These are phyloP conservation scores for Criorhina ranunculi DNA, from an alignment of 2,888 invertebrate species.

Conservation along the genomic window DNA sequence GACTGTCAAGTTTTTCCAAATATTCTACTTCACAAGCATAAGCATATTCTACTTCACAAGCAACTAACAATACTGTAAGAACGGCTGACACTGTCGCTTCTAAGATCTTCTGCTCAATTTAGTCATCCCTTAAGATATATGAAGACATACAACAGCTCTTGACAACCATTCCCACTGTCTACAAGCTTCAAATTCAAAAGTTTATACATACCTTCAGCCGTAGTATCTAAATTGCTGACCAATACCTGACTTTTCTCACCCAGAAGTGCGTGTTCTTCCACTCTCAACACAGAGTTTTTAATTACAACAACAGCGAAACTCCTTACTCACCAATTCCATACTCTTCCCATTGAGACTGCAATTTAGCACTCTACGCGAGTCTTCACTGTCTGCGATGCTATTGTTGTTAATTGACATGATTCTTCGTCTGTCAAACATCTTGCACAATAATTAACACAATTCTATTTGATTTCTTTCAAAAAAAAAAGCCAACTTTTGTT, in stretches of 20 bases:
- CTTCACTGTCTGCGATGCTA: constrained; percentile 26
- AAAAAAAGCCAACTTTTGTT: neutral
- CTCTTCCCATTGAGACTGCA: constrained; percentile 8
- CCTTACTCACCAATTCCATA: constrained; percentile 47
- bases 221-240: neutral
- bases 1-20: too few species aligned
- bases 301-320: neutral
- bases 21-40: too few species aligned
- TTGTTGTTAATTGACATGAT: constrained; percentile 69
- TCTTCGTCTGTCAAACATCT: constrained; percentile 62
- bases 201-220: neutral
- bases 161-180: too few species aligned
- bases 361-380: constrained; percentile 16
- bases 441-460: constrained; percentile 13
- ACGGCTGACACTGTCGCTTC: too few species aligned
- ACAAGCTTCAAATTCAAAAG: too few species aligned
- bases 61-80: too few species aligned
- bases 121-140: too few species aligned
- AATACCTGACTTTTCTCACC: neutral
- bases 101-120: too few species aligned
- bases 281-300: neutral
- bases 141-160: too few species aligned
- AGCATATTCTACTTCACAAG: too few species aligned
- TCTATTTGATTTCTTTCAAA: constrained; percentile 2
- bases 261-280: neutral